Base-by-base conservation (phyloP, 1,140 invertebrate species). In the Drosophila malerkotliana region DNA sequence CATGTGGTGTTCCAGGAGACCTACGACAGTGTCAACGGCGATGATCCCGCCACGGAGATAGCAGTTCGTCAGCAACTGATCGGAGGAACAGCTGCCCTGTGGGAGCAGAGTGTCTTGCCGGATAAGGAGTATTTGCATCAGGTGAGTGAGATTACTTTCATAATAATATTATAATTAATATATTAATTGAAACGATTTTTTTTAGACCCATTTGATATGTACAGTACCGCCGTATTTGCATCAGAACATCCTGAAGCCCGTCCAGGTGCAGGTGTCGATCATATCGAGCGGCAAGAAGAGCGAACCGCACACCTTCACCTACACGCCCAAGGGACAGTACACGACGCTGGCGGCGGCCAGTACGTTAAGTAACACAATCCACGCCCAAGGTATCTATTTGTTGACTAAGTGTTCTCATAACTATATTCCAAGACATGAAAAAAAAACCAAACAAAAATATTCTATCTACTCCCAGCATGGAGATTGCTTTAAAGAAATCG, bases 161-260 rank as follows among this genome's bases (percentile, higher is more conserved):
- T 37, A 12, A 37, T 12, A 37, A 37, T 10, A 37, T 44, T 44
- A 18, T 44, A 44, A 15, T 15, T 44, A 15, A n/a, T 3, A 10
- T 15, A 47, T 9, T 14, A 48, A 18, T 24, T 15, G 5, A 0
- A 5, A 5, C 6, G 26, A 1, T 55, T 47, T 10, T 2, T 47
- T 10, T 1, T 10, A 98, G 97, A 98, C 96, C n/a, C 98, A 99
- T 93, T 93, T 99, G 37, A 97, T 99, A 4, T 98, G 97, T 92
- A 95, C 95, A 48, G 95, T 99, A 49, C 98, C 98, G 8, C 93
- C 96, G 4, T 99, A 97, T 93, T 92, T 93, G 34, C 93, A 94
- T 62, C 92, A 93, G 30, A 90, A 93, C 77, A 93, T 96, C 26
- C 90, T 93, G 12, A 95, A 96, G 79, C 94, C 95, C 10, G 94